Evolutionary conservation across 2,797 vertebrate genomes (phyloP).

Genomic region (Ataeniobius toweri): DNA sequence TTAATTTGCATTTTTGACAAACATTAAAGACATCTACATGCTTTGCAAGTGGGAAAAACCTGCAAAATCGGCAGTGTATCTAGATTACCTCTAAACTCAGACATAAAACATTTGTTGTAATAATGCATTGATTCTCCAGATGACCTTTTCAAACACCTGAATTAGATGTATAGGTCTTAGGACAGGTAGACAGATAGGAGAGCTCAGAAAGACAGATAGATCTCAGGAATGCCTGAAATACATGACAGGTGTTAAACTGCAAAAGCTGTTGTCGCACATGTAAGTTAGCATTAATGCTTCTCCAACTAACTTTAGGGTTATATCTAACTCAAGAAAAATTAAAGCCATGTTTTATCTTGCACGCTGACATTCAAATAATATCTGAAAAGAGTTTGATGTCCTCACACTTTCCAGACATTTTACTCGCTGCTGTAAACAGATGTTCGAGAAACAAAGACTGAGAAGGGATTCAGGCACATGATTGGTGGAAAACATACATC

Average conservation of each 20-base stretch:
- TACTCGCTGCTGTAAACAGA: slow-evolving; percentile 23
- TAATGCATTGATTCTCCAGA: neutral
- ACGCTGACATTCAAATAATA: slow-evolving; percentile 19
- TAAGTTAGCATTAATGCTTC: slow-evolving; percentile 22
- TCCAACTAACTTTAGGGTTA: slow-evolving; percentile 40
- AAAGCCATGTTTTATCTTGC: slow-evolving; percentile 19
- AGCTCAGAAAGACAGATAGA: neutral
- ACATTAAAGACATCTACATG: too few species aligned
- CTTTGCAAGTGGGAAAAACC: too few species aligned
- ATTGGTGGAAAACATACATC: neutral
- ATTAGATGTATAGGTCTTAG: neutral
- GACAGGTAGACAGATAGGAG: neutral
- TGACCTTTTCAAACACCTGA: neutral
- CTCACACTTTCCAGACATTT: slow-evolving; percentile 7
- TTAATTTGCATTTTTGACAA: too few species aligned
- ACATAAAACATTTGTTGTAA: neutral
- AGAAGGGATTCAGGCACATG: slow-evolving; percentile 10
- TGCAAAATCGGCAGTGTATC: too few species aligned
- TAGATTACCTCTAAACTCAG: neutral
- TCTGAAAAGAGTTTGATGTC: slow-evolving; percentile 10
- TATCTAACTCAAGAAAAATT: slow-evolving; percentile 33
- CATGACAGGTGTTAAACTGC: slow-evolving; percentile 8
- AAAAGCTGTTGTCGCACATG: slow-evolving; percentile 19
- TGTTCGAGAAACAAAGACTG: slow-evolving; percentile 12
- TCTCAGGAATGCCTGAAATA: neutral